These are phyloP conservation scores for Meliscaeva auricollis DNA, from an alignment of 2,888 invertebrate genomes.

Conservation along the genomic window DNA sequence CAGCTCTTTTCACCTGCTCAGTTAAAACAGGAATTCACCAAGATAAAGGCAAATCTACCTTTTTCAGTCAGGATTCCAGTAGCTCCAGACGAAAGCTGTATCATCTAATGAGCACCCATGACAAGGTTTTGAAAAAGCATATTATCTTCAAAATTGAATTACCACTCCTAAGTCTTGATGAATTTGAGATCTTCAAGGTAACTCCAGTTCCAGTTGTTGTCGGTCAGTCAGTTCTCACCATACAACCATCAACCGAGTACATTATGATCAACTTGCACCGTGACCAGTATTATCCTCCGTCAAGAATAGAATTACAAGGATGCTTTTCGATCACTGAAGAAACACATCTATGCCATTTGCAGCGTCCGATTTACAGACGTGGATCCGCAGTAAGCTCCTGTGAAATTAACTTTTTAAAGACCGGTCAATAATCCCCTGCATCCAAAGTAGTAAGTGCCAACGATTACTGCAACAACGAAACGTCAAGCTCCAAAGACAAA, in stretches of 20 bases:
- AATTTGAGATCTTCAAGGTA: background rate
- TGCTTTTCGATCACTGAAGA: too few species aligned
- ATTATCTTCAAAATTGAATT: too few species aligned
- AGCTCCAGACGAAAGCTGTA: background rate
- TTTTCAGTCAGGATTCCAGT: background rate
- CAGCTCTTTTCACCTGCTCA: background rate
- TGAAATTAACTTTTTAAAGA: too few species aligned
- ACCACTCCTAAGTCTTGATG: too few species aligned
- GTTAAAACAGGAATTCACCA: background rate
- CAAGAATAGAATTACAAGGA: background rate
- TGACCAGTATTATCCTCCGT: background rate
- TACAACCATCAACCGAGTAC: background rate
- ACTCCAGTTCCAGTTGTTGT: background rate
- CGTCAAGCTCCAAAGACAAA: too few species aligned
- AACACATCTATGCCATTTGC: too few species aligned
- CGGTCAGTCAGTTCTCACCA: background rate
- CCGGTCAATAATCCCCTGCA: too few species aligned
- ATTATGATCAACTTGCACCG: background rate
- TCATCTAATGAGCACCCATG: slow-evolving; percentile 4
- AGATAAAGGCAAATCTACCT: background rate
- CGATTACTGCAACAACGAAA: too few species aligned
- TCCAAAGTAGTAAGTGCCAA: too few species aligned
- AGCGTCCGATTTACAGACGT: too few species aligned
- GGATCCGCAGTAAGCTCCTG: too few species aligned
- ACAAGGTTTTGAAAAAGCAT: too few species aligned